A percentile compares a stretch with the other conserved stretches of the same genome.
phyloP scores from a whole-genome alignment of 2,888 invertebrate species.

The Zhuqinia jingwanae region DNA sequence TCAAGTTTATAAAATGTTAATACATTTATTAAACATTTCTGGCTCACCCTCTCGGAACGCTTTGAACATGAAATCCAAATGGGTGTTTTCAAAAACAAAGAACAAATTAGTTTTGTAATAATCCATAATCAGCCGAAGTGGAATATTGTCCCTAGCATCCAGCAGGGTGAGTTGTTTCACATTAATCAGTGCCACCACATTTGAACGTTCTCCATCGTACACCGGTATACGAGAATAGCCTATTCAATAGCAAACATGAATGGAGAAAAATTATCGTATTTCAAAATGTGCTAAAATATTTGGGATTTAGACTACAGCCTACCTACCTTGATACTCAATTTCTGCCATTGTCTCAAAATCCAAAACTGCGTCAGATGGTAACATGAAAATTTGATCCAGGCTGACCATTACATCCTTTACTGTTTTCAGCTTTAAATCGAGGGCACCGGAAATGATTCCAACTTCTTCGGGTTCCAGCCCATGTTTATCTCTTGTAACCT shows the following conservation, averaged over 20 bases:
- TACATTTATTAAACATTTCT: too few species aligned
- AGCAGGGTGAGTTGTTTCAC: constrained; percentile 99
- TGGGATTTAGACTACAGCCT: not conserved
- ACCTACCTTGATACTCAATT: constrained; percentile 93
- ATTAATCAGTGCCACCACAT: constrained; percentile 96
- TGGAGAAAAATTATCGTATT: too few species aligned
- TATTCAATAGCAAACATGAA: constrained; percentile 79
- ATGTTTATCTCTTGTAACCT: constrained; percentile 94
- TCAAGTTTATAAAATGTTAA: too few species aligned
- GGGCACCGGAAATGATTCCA: constrained; percentile 97
- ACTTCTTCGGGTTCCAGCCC: constrained; percentile 96
- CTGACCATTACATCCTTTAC: constrained; percentile 94
- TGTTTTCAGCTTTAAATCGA: constrained; percentile 96
- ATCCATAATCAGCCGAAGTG: constrained; percentile 94
- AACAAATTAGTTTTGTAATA: constrained; percentile 98
- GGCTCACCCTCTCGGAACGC: constrained; percentile 97
- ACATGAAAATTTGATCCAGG: constrained; percentile 88
- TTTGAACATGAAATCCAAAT: constrained; percentile 96
- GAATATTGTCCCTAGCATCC: constrained; percentile 99
- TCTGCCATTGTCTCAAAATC: constrained; percentile 99
- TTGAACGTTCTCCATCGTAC: constrained; percentile 89
- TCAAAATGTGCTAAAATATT: too few species aligned
- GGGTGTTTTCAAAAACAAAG: constrained; percentile 98
- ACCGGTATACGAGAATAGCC: constrained; percentile 98
- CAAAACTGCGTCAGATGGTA: constrained; percentile 92